Conservation (phyloP, 2,888 invertebrate species). For the Netelia melanura region DNA sequence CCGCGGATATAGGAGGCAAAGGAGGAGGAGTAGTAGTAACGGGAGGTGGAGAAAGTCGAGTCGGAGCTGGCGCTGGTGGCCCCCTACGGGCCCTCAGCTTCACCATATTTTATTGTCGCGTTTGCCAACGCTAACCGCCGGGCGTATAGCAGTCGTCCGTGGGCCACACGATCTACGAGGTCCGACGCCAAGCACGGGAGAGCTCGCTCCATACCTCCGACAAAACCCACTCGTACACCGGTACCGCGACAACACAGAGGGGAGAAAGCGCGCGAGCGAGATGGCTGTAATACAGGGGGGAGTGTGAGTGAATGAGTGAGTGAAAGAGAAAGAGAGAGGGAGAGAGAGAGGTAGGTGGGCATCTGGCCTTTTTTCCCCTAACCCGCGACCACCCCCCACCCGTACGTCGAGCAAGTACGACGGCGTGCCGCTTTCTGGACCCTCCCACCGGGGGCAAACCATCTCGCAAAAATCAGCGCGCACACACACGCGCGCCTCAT, state of each 20-base stretch:
- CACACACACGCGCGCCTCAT: conserved; percentile 52
- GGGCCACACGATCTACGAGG: conserved; percentile 64
- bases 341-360: conserved; percentile 75
- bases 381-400: conserved; percentile 49
- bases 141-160: conserved; percentile 49
- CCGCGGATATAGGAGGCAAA: neutral
- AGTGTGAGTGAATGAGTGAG: neutral
- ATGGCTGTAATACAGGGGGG: conserved; percentile 68
- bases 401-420: conserved; percentile 73
- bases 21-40: conserved; percentile 29
- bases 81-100: conserved; percentile 72
- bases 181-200: conserved; percentile 39
- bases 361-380: conserved; percentile 71
- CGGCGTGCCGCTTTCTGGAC: conserved; percentile 79
- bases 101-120: conserved; percentile 83
- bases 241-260: conserved; percentile 3
- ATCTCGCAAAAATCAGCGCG: conserved; percentile 84
- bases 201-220: neutral
- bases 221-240: neutral
- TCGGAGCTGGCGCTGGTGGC: conserved; percentile 72
- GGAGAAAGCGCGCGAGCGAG: conserved; percentile 53
- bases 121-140: conserved; percentile 83
- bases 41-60: conserved; percentile 71
- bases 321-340: too few species aligned
- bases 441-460: conserved; percentile 83